A percentile compares a stretch with the other conserved stretches of the same genome.
Conservation (phyloP, 2,113 vertebrate species). For the Sitta europaea region DNA sequence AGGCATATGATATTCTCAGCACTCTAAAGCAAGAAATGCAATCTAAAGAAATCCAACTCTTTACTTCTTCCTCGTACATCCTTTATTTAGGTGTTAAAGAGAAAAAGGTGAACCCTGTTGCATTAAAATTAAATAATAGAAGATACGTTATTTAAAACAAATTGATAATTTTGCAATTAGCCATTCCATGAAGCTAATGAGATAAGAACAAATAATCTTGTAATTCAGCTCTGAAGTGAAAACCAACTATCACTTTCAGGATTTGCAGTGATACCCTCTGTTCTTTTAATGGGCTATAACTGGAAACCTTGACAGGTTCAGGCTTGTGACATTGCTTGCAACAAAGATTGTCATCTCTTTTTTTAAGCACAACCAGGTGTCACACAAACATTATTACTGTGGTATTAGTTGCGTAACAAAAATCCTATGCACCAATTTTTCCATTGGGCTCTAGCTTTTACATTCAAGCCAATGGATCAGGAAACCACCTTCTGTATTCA, state of each 20-base stretch:
- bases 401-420: background rate
- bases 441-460: background rate
- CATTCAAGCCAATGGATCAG: background rate
- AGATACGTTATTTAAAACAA: background rate
- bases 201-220: background rate
- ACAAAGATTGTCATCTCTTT: background rate
- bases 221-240: background rate
- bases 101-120: background rate
- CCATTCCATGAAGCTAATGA: background rate
- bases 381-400: background rate
- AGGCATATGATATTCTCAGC: background rate
- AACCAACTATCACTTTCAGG: background rate
- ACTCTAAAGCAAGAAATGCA: background rate
- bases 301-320: background rate
- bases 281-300: background rate
- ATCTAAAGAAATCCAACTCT: background rate
- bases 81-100: background rate
- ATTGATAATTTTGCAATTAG: background rate
- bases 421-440: background rate
- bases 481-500: background rate
- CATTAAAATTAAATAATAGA: background rate
- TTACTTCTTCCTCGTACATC: background rate
- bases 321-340: background rate
- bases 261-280: background rate
- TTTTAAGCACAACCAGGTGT: background rate